Conservation (phyloP, 1,140 invertebrate species). For the Meloidogyne floridensis region DNA sequence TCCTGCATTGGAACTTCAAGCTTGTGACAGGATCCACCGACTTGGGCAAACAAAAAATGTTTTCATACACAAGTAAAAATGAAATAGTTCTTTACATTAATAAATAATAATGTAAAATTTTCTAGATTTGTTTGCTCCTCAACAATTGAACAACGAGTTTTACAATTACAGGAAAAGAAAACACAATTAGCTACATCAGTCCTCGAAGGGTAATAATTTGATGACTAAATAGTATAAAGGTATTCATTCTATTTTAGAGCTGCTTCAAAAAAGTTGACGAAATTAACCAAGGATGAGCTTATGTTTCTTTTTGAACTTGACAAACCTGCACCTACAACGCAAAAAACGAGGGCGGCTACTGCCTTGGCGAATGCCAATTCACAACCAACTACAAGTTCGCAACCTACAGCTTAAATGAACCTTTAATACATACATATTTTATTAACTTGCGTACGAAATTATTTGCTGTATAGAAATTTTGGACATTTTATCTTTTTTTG, state of each 20-base stretch:
- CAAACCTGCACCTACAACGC: constrained; percentile 3
- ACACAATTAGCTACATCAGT: constrained; percentile 78
- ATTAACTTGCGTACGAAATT: no score
- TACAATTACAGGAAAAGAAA: constrained; percentile 79
- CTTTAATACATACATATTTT: no score
- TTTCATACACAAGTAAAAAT: constrained; percentile 77
- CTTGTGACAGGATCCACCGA: constrained; percentile 85
- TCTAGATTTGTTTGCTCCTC: constrained; percentile 78
- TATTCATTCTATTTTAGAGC: constrained; percentile 66
- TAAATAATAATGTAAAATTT: not conserved
- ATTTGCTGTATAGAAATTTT: no score
- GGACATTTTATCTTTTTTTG: no score
- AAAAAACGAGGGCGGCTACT: not conserved
- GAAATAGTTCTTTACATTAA: no score
- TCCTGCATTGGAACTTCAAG: constrained; percentile 86
- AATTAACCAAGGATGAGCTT: constrained; percentile 78
- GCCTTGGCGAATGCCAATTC: no score
- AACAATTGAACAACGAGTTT: constrained; percentile 83
- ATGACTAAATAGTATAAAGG: constrained; percentile 13
- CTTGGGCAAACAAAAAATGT: constrained; percentile 82
- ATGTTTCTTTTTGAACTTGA: constrained; percentile 74
- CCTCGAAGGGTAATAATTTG: constrained; percentile 66
- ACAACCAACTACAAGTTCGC: no score
- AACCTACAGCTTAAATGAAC: no score
- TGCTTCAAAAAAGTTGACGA: constrained; percentile 72